Base-by-base conservation (phyloP, 2,113 vertebrate genomes). In the Nycticorax nycticorax region DNA sequence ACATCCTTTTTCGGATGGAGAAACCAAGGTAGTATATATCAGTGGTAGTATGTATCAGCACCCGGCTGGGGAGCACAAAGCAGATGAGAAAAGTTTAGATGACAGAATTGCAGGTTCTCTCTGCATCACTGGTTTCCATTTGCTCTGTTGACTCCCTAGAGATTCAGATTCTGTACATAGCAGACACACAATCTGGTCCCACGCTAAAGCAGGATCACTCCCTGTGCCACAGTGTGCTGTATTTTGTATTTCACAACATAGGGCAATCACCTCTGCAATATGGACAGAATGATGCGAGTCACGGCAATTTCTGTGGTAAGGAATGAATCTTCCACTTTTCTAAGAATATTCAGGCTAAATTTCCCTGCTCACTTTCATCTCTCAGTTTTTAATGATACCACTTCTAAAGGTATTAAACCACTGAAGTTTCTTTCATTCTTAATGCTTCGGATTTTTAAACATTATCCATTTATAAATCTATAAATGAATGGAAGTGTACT, bases 101-200 rank as follows among this genome's bases (percentile, higher is more conserved):
- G 32, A 56, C 28, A 89, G 47, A 91, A 74, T 22, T 83, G 45
- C 19, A 88, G 59, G 73, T 67, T 91, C 68, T 76, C 30, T 88
- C 79, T 91, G 79, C 81, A 87, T 86, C 59, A 81, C 82, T 92
- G 41, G 90, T 69, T 91, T 94, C 78, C 80, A 88, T 35, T 87
- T 90, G 47, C 52, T 81, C 68, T 89, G 39, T 13, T 81, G 68
- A 56, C 48, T 89, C 56, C 52, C 43, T 6, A 48, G 68, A 88
- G 72, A 53, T 43, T 81, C 59, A 60, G 55, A 43, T 45, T 52
- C 22, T 93, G 73, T 72, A 59, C 28, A 37, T 0, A 50, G 64
- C 3, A 84, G 75, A 66, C 28, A 80, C 71, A 66, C 35, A 73
- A 88, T 24, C 50, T 71, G 63, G 74, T 93, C 75, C 69, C 67